phyloP scores from a whole-genome alignment of 2,113 vertebrate species.

The Mohoua ochrocephala region DNA sequence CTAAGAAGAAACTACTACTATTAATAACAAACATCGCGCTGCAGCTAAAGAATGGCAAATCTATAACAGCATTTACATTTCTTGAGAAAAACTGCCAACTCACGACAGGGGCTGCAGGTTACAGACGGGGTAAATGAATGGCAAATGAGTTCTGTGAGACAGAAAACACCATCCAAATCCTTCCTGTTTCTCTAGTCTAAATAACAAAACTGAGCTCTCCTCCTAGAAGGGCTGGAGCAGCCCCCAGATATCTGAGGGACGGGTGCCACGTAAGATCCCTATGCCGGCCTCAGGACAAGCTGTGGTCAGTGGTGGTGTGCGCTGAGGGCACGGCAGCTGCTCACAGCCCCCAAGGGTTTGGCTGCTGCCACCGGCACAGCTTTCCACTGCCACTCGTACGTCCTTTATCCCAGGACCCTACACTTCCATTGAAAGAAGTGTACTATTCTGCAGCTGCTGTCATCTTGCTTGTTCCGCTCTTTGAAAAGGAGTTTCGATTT shows the following conservation, averaged over 20 bases:
- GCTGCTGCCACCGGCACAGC: background rate
- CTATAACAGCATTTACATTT: background rate
- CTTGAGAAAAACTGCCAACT: background rate
- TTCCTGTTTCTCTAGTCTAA: background rate
- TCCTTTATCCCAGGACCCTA: background rate
- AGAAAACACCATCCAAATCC: background rate
- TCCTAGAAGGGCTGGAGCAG: background rate
- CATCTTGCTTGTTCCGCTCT: background rate
- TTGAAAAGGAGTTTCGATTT: background rate
- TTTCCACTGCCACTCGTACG: background rate
- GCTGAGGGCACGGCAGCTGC: fast-evolving
- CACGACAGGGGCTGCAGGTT: background rate
- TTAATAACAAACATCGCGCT: background rate
- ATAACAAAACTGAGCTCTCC: background rate
- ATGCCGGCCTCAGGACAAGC: background rate
- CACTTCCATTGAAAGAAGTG: background rate
- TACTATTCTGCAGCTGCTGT: background rate
- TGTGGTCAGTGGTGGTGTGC: background rate
- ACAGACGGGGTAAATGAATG: fast-evolving
- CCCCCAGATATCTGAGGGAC: background rate
- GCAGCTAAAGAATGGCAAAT: background rate
- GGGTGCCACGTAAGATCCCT: background rate
- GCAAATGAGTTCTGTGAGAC: background rate
- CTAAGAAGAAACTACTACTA: background rate
- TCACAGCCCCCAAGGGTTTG: fast-evolving